phyloP scores from a whole-genome alignment of 1,140 invertebrate species.

The Drosophila azteca region DNA sequence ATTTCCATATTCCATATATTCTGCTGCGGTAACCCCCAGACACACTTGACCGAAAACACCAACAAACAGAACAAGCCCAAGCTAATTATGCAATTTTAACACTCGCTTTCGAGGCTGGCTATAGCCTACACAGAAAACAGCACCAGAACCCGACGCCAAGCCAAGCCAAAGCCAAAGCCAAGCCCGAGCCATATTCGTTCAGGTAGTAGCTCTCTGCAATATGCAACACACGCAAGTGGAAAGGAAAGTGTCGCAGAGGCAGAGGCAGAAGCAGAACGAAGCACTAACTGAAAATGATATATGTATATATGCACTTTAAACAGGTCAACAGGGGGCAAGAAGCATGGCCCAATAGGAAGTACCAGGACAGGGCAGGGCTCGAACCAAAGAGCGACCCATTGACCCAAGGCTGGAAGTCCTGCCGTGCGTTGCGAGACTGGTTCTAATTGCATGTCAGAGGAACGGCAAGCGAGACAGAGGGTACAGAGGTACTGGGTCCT shows the following conservation, averaged over 20 bases:
- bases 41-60: slow-evolving; percentile 23
- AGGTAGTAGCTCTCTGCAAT: slow-evolving; percentile 55
- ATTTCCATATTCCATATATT: too few species aligned
- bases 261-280: slow-evolving; percentile 50
- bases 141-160: neutral
- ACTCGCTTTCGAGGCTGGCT: slow-evolving; percentile 53
- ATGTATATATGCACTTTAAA: slow-evolving; percentile 54
- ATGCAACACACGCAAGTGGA: slow-evolving; percentile 68
- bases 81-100: slow-evolving; percentile 77
- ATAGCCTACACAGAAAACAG: slow-evolving; percentile 47
- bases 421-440: slow-evolving; percentile 59
- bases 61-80: slow-evolving; percentile 46
- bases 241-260: slow-evolving; percentile 40
- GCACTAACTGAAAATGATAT: slow-evolving; percentile 60
- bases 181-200: slow-evolving; percentile 53
- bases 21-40: slow-evolving; percentile 24
- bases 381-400: slow-evolving; percentile 33
- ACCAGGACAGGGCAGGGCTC: neutral
- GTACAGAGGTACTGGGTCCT: slow-evolving; percentile 8
- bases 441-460: slow-evolving; percentile 61
- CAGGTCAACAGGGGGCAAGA: slow-evolving; percentile 60
- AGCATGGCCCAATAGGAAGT: slow-evolving; percentile 65
- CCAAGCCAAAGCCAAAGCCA: slow-evolving; percentile 23
- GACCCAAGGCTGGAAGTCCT: slow-evolving; percentile 63
- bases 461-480: slow-evolving; percentile 9